Evolutionary conservation across 2,888 invertebrate genomes (phyloP).

Genomic region (Cotesia congregata): DNA sequence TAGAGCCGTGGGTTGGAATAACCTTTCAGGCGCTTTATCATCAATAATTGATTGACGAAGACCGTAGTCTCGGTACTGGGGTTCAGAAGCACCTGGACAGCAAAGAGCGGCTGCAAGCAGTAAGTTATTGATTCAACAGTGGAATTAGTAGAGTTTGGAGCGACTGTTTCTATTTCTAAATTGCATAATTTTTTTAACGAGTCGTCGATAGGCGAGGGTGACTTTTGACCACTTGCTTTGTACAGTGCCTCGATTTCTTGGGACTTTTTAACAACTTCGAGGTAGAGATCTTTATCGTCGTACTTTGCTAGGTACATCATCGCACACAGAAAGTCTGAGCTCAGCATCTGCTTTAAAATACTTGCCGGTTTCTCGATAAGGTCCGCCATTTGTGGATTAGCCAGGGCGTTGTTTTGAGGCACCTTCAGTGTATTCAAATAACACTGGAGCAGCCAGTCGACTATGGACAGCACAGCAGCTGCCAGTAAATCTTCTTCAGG

Average conservation of each 20-base stretch:
- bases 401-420: conserved; percentile 58
- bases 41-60: conserved; percentile 85
- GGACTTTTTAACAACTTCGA: conserved; percentile 82
- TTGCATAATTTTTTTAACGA: conserved; percentile 75
- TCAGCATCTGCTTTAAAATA: conserved; percentile 78
- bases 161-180: conserved; percentile 76
- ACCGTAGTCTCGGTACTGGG: conserved; percentile 87
- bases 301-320: conserved; percentile 88
- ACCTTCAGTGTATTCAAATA: conserved; percentile 72
- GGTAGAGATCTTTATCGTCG: conserved; percentile 81
- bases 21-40: conserved; percentile 88
- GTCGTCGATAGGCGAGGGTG: conserved; percentile 74
- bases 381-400: conserved; percentile 72
- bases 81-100: conserved; percentile 87
- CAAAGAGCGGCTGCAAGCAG: conserved; percentile 84
- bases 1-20: conserved; percentile 86
- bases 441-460: conserved; percentile 86
- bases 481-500: conserved; percentile 91
- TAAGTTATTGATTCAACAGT: conserved; percentile 79
- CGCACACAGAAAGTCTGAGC: conserved; percentile 83
- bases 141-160: conserved; percentile 71
- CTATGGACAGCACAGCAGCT: conserved; percentile 84
- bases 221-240: conserved; percentile 74
- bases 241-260: conserved; percentile 78
- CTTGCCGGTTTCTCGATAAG: conserved; percentile 80